Evolutionary conservation across 2,888 invertebrate species (phyloP), one percentile per base, ranked within the genome.

Genomic region (Carpatolechia fugitivella): DNA sequence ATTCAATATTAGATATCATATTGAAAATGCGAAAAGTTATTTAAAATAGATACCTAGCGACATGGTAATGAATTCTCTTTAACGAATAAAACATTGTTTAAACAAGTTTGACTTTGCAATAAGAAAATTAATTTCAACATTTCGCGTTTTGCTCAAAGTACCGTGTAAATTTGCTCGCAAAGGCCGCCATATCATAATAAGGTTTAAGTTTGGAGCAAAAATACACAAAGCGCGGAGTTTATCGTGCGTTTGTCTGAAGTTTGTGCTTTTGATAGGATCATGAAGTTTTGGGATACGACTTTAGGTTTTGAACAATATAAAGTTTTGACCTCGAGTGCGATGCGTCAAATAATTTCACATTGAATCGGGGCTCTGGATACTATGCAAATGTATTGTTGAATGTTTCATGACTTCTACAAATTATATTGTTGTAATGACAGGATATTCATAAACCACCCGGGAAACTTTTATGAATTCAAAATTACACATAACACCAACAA

Each of bases 201-300:
- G 10, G 40, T 41, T 41, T 7, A 44, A 44, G 44, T 44, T 44
- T 7, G 13, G 29, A 44, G 50, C 33, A 55, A 55, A 50, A 55
- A 53, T 53, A 54, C 44, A 51, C 55, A 51, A 51, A 55, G 55
- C 50, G 20, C 31, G 20, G 41, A 56, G 7, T 38, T 56, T 47
- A 38, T 38, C 38, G 11, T 13, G 29, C 51, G 31, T 52, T 56
- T 52, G 13, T 29, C 36, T 50, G 14, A 55, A 56, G 38, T 56
- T 56, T 40, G 35, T 31, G 47, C 36, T 52, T 56, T 56, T 56
- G 55, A 56, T 51, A 51, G 52, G 47, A 56, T 56, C 47, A 52
- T 33, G 31, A 56, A 56, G 30, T 56, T 56, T 52, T 40, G 14
- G 24, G 24, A 24, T 24, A 4, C 24, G 24, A 24, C 24, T 24